Evolutionary conservation across 2,888 invertebrate genomes (phyloP).

Genomic region (Acheta domesticus): DNA sequence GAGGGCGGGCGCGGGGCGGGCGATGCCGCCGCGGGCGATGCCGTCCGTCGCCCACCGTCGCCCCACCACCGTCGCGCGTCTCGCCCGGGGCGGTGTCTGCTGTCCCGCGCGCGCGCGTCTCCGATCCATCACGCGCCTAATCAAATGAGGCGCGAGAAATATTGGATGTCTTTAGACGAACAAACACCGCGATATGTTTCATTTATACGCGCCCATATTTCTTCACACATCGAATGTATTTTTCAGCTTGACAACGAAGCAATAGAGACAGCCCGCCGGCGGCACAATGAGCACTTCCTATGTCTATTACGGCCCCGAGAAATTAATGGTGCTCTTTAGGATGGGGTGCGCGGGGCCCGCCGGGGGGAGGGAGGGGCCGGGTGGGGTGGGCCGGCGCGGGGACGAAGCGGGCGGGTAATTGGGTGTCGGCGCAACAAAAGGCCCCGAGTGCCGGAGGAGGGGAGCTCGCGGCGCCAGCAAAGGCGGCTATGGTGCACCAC

Average conservation of each 20-base stretch:
- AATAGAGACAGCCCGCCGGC: background rate
- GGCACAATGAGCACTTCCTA: slow-evolving; percentile 9
- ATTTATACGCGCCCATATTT: slow-evolving; percentile 1
- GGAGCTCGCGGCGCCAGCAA: background rate
- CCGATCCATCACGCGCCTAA: background rate
- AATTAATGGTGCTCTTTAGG: slow-evolving; percentile 4
- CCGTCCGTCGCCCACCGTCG: background rate
- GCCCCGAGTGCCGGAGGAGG: background rate
- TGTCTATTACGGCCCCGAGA: background rate
- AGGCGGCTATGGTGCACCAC: background rate
- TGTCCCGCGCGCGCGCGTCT: background rate
- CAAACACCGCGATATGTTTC: slow-evolving; percentile 2
- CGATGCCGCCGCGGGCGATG: background rate
- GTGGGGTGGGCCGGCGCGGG: background rate
- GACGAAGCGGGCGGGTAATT: background rate
- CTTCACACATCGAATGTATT: slow-evolving; percentile 18
- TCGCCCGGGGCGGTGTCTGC: background rate
- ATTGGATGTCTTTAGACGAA: slow-evolving; percentile 1
- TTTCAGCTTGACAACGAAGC: slow-evolving; percentile 18
- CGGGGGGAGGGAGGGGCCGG: background rate
- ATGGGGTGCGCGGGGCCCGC: background rate
- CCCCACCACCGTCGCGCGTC: background rate
- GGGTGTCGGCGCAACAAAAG: slow-evolving; percentile 18
- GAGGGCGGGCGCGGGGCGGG: background rate
- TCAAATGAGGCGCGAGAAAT: slow-evolving; percentile 2